These are phyloP conservation scores for Serilophus lunatus DNA, from an alignment of 2,113 vertebrate species.

Conservation along the genomic window DNA sequence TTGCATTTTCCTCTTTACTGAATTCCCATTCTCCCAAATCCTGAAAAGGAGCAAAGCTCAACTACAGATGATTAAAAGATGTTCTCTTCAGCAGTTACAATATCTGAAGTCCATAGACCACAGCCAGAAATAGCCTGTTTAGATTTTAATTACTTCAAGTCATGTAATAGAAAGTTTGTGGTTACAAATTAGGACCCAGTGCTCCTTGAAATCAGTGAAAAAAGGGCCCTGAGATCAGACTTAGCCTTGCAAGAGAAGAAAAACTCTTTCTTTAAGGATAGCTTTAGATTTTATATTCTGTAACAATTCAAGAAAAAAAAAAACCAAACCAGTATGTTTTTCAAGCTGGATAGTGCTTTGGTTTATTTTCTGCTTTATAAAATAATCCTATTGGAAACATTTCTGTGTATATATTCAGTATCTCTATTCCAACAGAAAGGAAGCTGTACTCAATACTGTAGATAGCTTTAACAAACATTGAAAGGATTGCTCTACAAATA, in stretches of 20 bases:
- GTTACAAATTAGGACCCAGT: background rate
- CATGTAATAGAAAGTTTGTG: background rate
- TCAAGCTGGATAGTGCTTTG: background rate
- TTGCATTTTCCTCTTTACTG: background rate
- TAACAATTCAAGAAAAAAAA: background rate
- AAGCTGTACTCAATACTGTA: background rate
- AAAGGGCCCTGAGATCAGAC: background rate
- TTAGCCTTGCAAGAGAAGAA: background rate
- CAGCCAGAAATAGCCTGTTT: background rate
- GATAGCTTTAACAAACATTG: conserved; percentile 15
- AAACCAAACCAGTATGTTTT: background rate
- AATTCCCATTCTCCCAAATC: background rate
- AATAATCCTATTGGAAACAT: conserved; percentile 27
- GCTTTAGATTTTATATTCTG: background rate
- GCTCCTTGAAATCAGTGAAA: background rate
- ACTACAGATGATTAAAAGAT: background rate
- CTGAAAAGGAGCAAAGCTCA: background rate
- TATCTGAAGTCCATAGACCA: background rate
- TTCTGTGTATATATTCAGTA: conserved; percentile 1
- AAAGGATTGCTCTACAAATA: background rate
- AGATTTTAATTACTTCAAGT: background rate
- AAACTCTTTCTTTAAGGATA: background rate
- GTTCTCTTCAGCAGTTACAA: background rate
- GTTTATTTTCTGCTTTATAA: conserved; percentile 27
- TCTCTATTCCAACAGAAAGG: background rate